Percentiles rank a stretch among this genome's conserved stretches.
These are phyloP conservation scores for Chamaea fasciata DNA, from an alignment of 2,113 vertebrate species.

Conservation along the genomic window DNA sequence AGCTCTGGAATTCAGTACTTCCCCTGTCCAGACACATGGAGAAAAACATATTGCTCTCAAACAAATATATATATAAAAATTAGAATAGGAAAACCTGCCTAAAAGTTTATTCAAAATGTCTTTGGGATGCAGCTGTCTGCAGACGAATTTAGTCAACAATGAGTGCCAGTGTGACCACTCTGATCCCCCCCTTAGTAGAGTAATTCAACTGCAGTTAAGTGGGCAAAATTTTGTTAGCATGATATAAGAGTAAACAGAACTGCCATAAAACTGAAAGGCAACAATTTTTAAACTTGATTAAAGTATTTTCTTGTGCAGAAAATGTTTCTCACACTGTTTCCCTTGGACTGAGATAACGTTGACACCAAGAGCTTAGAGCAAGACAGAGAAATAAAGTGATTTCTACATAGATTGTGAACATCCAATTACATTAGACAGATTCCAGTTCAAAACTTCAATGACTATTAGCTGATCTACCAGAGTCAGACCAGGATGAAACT, in stretches of 20 bases:
- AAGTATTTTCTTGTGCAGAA: neutral
- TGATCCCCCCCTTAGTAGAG: neutral
- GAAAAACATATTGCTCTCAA: neutral
- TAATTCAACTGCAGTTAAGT: neutral
- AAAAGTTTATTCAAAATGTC: neutral
- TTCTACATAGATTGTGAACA: neutral
- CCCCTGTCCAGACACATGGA: neutral
- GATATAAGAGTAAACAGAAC: neutral
- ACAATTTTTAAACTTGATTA: neutral
- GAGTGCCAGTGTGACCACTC: neutral
- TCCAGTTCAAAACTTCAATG: neutral
- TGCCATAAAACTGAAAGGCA: neutral
- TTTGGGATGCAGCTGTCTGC: neutral
- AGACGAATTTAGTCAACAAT: neutral
- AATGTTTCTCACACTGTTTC: neutral
- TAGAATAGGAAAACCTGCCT: neutral
- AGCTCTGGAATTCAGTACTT: neutral
- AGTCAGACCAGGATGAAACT: neutral
- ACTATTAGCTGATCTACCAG: neutral
- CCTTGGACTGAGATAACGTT: neutral
- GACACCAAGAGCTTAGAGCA: neutral
- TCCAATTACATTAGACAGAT: neutral
- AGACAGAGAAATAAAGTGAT: neutral
- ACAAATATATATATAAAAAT: neutral
- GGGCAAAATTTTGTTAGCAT: neutral